Evolutionary conservation across 2,797 vertebrate species (phyloP).

Genomic region (Labroides dimidiatus): DNA sequence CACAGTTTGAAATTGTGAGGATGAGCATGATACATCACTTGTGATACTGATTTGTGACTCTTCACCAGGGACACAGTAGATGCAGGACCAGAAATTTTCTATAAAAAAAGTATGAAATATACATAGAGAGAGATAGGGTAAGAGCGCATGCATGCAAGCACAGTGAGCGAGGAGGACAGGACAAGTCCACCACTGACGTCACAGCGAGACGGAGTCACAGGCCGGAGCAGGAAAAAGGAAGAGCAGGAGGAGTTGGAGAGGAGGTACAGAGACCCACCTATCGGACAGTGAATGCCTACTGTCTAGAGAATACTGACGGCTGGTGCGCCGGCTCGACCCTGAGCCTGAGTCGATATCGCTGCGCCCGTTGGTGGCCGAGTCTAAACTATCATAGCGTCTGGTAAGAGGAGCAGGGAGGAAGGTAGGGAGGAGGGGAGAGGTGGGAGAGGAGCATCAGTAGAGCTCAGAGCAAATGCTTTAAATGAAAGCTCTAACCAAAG

Average conservation of each 20-base stretch:
- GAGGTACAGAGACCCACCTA: conserved; percentile 89
- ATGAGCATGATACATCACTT: conserved; percentile 41
- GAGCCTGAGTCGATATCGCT: conserved; percentile 96
- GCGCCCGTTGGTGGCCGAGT: conserved; percentile 93
- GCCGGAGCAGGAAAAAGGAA: conserved; percentile 79
- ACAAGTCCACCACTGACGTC: conserved; percentile 88
- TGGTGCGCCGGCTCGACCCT: conserved; percentile 92
- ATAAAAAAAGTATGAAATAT: conserved; percentile 59
- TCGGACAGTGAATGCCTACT: conserved; percentile 93
- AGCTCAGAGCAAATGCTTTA: conserved; percentile 70
- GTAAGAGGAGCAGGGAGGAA: conserved; percentile 79
- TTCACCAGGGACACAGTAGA: conserved; percentile 63
- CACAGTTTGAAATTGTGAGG: conserved; percentile 34
- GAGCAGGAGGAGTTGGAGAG: conserved; percentile 67
- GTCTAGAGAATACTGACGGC: conserved; percentile 94
- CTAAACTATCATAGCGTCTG: conserved; percentile 96
- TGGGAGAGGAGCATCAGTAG: conserved; percentile 86
- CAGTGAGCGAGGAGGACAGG: conserved; percentile 86
- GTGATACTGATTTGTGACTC: conserved; percentile 42
- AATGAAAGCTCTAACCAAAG: conserved; percentile 59
- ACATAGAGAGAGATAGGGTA: conserved; percentile 74
- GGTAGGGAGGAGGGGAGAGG: conserved; percentile 79
- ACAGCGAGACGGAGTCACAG: conserved; percentile 88
- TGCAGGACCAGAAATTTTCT: conserved; percentile 52
- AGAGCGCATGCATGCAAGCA: conserved; percentile 89